Percentiles rank a stretch among this genome's conserved stretches.
phyloP scores from a whole-genome alignment of 2,888 invertebrate species.

The Cetonia aurata region DNA sequence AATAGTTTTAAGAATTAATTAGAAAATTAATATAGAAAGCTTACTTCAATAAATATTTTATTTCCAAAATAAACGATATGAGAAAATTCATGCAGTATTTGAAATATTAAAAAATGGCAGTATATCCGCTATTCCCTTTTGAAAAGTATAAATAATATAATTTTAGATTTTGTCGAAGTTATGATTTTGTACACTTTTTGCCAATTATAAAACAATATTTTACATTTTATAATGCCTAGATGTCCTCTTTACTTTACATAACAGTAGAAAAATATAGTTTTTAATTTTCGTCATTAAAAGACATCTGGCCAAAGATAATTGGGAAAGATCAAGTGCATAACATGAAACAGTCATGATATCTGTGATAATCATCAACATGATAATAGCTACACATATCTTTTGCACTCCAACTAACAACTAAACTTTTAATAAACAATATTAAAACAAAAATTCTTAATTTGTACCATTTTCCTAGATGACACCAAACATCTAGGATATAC shows the following conservation, averaged over 20 bases:
- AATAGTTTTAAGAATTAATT: no score
- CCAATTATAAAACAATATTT: slow-evolving; percentile 30
- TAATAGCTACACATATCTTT: slow-evolving; percentile 40
- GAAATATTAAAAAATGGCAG: slow-evolving; percentile 29
- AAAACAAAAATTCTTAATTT: slow-evolving; percentile 44
- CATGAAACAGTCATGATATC: slow-evolving; percentile 26
- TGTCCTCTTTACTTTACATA: slow-evolving; percentile 33
- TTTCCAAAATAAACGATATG: neutral
- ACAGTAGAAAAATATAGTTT: slow-evolving; percentile 42
- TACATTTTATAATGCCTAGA: slow-evolving; percentile 31
- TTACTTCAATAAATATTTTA: slow-evolving; percentile 5
- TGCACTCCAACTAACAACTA: slow-evolving; percentile 42
- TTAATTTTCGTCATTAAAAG: slow-evolving; percentile 38
- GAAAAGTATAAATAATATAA: slow-evolving; percentile 20
- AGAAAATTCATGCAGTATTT: neutral
- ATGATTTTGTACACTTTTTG: slow-evolving; percentile 35
- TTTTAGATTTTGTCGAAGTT: slow-evolving; percentile 15
- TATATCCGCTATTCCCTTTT: slow-evolving; percentile 27
- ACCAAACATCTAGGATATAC: slow-evolving; percentile 31
- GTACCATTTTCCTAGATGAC: slow-evolving; percentile 42
- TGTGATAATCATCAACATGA: slow-evolving; percentile 32
- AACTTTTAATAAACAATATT: slow-evolving; percentile 44
- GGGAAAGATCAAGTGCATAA: slow-evolving; percentile 34
- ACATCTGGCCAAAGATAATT: slow-evolving; percentile 33
- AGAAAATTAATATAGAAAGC: neutral